Conservation (phyloP, 2,888 invertebrate genomes). For the Epicampocera succincta region DNA sequence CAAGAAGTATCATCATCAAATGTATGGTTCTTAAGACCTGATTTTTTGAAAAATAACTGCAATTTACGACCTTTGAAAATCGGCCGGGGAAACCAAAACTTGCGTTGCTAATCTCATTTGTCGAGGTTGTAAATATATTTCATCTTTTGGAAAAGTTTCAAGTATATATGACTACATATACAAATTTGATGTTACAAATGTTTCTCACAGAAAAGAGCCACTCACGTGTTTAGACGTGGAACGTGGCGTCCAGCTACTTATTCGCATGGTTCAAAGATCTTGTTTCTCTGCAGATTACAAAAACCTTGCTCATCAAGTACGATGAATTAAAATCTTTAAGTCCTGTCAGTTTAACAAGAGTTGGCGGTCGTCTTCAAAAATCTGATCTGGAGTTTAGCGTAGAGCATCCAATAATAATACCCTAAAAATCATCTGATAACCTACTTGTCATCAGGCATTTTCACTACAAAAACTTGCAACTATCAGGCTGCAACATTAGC, state of each 20-base stretch:
- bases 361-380: conserved; percentile 35
- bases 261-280: conserved; percentile 20
- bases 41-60: background rate
- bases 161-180: conserved; percentile 18
- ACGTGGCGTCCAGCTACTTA: background rate
- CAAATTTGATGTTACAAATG: conserved; percentile 13
- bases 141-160: conserved; percentile 34
- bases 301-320: too few relatives aligned
- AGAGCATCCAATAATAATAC: conserved; percentile 38
- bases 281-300: conserved; percentile 3
- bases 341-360: conserved; percentile 17
- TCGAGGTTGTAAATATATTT: conserved; percentile 30
- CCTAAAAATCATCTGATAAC: conserved; percentile 29
- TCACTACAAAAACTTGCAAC: conserved; percentile 64
- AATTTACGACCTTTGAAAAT: conserved; percentile 25
- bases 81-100: conserved; percentile 39
- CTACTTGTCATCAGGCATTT: conserved; percentile 30
- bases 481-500: conserved; percentile 68
- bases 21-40: conserved; percentile 10
- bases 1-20: conserved; percentile 16
- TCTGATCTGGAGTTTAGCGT: background rate
- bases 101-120: conserved; percentile 1
- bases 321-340: background rate
- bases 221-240: background rate
- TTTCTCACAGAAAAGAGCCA: background rate